A percentile compares a stretch with the other conserved stretches of the same genome.
Evolutionary conservation across 2,888 invertebrate genomes (phyloP).

Genomic region (Petrolisthes manimaculis): DNA sequence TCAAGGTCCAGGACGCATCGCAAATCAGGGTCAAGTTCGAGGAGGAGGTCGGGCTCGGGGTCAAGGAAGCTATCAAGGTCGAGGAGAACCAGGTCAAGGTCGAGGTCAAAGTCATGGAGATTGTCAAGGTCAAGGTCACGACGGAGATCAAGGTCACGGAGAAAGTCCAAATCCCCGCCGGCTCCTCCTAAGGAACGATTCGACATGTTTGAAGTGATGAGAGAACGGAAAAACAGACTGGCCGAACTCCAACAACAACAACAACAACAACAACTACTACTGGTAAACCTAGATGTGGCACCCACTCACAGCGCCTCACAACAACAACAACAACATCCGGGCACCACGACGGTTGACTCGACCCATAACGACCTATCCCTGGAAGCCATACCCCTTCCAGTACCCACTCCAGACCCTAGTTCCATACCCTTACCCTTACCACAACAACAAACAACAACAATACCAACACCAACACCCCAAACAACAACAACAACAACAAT

Average conservation of each 20-base stretch:
- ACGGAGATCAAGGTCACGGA: slow-evolving; percentile 9
- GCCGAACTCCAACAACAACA: slow-evolving; percentile 20
- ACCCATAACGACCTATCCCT: neutral
- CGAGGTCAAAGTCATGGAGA: neutral
- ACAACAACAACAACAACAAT: neutral
- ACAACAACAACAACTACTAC: neutral
- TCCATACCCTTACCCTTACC: slow-evolving; percentile 43
- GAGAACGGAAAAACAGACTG: slow-evolving; percentile 2
- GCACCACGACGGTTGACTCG: neutral
- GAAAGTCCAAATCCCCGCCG: neutral
- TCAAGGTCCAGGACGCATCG: slow-evolving; percentile 7
- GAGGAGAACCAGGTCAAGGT: slow-evolving; percentile 25
- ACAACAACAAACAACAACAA: neutral
- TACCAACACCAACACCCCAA: neutral
- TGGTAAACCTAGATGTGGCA: no score
- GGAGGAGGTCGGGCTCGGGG: neutral
- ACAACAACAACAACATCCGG: neutral
- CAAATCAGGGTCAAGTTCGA: slow-evolving; percentile 15
- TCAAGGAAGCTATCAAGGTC: slow-evolving; percentile 14
- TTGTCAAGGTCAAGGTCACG: neutral
- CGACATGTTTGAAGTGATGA: slow-evolving; percentile 18
- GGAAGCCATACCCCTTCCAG: slow-evolving; percentile 26
- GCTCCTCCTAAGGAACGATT: slow-evolving; percentile 21
- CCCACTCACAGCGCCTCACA: no score
- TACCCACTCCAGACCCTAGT: slow-evolving; percentile 34